Percentiles rank a stretch among this genome's conserved stretches.
These are phyloP conservation scores for Tiaroga cobitis DNA, from an alignment of 2,797 vertebrate species.

Conservation along the genomic window DNA sequence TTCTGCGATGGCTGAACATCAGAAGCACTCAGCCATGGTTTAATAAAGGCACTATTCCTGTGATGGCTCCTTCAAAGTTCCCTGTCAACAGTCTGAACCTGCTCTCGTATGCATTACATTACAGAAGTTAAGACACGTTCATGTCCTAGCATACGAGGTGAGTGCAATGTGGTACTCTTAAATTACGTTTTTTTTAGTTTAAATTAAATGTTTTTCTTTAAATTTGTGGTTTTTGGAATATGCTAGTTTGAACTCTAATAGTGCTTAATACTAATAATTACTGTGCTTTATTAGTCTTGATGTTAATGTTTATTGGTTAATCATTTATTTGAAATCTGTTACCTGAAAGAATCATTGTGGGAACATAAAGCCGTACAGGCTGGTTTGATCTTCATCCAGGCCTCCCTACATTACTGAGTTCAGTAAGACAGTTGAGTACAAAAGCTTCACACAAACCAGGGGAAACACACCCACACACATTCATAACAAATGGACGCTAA, in stretches of 20 bases:
- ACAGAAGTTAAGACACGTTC: conserved; percentile 22
- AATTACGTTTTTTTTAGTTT: not conserved
- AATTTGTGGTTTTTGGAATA: not conserved
- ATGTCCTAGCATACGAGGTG: not conserved
- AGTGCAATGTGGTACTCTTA: not conserved
- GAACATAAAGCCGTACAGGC: conserved; percentile 44
- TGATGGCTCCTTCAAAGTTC: conserved; percentile 41
- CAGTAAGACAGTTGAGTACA: not conserved
- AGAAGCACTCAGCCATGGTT: conserved; percentile 51
- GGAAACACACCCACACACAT: conserved; percentile 35
- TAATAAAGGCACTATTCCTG: conserved; percentile 48
- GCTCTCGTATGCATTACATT: conserved; percentile 7
- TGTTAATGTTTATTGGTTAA: conserved; percentile 17
- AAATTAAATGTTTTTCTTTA: not conserved
- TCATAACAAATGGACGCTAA: conserved; percentile 13
- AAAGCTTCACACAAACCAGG: conserved; percentile 41
- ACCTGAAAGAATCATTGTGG: conserved; percentile 43
- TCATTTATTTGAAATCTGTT: conserved; percentile 30
- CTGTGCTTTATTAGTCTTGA: conserved; percentile 21
- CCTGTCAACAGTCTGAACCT: conserved; percentile 41
- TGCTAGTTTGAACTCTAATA: not conserved
- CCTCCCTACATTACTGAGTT: not conserved
- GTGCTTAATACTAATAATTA: not conserved
- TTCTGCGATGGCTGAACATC: conserved; percentile 32
- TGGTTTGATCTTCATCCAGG: conserved; percentile 58